Conservation (phyloP, 2,888 invertebrate species). For the Rotaria magnacalcarata region DNA sequence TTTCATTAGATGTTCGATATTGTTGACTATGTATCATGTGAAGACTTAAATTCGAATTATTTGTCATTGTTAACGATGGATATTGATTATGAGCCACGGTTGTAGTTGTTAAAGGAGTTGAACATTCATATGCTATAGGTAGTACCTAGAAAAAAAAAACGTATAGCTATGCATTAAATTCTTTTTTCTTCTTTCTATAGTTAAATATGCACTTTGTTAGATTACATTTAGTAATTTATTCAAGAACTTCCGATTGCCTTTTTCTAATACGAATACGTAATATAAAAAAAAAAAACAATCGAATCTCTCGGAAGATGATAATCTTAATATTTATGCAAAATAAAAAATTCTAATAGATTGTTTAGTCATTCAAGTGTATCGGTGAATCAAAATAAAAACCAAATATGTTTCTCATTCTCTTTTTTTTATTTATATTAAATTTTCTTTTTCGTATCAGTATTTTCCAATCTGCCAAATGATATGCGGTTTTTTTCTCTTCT, state of each 20-base stretch:
- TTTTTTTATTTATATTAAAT: neutral
- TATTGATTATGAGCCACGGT: neutral
- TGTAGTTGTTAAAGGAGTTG: neutral
- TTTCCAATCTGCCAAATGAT: neutral
- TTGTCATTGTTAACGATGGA: slow-evolving; percentile 7
- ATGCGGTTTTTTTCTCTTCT: neutral
- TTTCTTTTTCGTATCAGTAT: neutral
- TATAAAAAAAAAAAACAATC: neutral
- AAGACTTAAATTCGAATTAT: slow-evolving; percentile 14
- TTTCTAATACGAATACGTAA: neutral
- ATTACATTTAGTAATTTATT: neutral
- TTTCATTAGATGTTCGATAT: neutral
- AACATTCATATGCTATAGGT: neutral
- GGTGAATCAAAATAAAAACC: too few relatives aligned
- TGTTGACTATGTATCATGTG: neutral
- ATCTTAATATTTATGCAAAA: neutral
- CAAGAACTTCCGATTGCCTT: neutral
- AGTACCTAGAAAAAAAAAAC: neutral
- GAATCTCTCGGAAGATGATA: neutral
- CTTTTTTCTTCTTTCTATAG: too few relatives aligned
- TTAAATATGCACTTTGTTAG: neutral
- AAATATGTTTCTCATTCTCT: neutral
- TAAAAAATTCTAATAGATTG: neutral
- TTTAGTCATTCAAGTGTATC: neutral
- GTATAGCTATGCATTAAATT: too few relatives aligned